Evolutionary conservation across 2,797 vertebrate genomes (phyloP), one percentile per base, ranked within the genome.

Genomic region (Oreochromis grahami): DNA sequence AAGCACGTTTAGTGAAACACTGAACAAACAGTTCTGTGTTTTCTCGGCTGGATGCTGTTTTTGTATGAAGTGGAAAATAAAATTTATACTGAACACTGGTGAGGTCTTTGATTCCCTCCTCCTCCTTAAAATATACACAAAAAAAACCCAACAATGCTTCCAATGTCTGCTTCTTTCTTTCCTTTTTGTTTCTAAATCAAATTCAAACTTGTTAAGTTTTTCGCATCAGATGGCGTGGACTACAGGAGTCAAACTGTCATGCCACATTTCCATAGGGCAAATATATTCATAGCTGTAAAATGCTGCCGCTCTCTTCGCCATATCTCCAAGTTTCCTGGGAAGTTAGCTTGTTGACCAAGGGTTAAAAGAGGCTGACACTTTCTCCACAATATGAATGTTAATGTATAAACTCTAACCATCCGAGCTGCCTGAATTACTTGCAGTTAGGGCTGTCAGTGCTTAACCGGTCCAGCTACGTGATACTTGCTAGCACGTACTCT

Each of bases 391-490:
- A 65, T 32, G 19, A 29, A 29, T 53, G 81, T 43, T 79, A 21
- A 83, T 72, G 26, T 53, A n/a, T 63, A 19, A 79, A 80, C 21
- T 63, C 38, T 72, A 38, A 78, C 45, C 26, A 43, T 41, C 41
- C 1, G 7, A 79, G 78, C 65, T 8, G 76, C 81, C 80, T 51
- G 43, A 81, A 90, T 77, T 80, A 56, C 29, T 74, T 55, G 51
- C 63, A 86, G 58, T 81, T 76, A 90, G 43, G 48, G 53, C 82
- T 50, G 76, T 85, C 80, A 52, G 70, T 76, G 72, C 78, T 82
- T 15, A 82, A 77, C 85, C 5, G 19, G 83, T 83, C 48, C 50
- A 32, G 87, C 48, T 34, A 89, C 79, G 45, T 51, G 85, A 92
- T 92, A 85, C 81, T 74, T 41, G 34, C 26, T 17, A 74, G 74